Conservation (phyloP, 2,797 vertebrate species). For the Valencia hispanica region DNA sequence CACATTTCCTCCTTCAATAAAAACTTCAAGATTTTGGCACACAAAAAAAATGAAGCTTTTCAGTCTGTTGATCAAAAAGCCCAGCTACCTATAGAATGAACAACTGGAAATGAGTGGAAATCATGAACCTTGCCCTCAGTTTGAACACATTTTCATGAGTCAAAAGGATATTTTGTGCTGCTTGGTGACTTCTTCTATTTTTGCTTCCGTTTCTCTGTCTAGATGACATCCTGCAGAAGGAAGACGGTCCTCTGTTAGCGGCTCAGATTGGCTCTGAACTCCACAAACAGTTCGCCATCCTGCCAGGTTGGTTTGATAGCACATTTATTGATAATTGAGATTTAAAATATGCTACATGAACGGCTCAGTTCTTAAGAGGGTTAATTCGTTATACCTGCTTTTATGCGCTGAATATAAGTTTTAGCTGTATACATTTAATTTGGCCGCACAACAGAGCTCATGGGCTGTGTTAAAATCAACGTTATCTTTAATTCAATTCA, state of each 20-base stretch:
- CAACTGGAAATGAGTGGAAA: not conserved
- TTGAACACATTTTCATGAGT: not conserved
- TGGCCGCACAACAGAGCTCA: not conserved
- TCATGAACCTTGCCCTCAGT: not conserved
- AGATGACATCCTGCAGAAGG: slow-evolving; percentile 95
- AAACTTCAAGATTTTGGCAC: not conserved
- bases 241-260: slow-evolving; percentile 83
- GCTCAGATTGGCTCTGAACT: slow-evolving; percentile 90
- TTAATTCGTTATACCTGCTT: not conserved
- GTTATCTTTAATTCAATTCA: no score
- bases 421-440: no score
- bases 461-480: no score
- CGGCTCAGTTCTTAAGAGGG: not conserved
- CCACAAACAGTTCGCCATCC: slow-evolving; percentile 90
- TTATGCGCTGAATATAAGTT: not conserved
- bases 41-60: not conserved
- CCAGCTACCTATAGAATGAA: no score
- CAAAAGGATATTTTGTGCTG: not conserved
- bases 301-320: slow-evolving; percentile 82
- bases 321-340: not conserved
- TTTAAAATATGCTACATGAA: no score
- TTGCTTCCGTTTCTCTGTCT: not conserved
- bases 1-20: not conserved
- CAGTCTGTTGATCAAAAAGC: not conserved
- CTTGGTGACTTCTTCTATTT: not conserved